A percentile compares a stretch with the other conserved stretches of the same genome.
These are phyloP conservation scores for Gymnopithys bicolor DNA, from an alignment of 2,797 vertebrate genomes.

Conservation along the genomic window DNA sequence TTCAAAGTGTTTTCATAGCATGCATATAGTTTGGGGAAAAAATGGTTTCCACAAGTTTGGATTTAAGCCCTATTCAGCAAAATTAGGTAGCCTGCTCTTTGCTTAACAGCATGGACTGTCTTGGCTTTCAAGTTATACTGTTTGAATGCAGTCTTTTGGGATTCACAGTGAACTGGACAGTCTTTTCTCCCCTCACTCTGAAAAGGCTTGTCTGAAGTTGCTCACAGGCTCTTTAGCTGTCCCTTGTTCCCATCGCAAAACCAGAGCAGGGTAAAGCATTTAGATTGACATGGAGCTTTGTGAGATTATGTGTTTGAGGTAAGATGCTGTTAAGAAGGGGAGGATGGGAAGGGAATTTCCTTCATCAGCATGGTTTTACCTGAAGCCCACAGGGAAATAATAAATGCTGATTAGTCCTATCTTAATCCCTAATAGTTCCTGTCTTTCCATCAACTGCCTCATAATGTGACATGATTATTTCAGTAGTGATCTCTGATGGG, in stretches of 20 bases:
- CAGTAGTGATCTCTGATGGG: neutral
- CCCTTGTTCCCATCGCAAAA: neutral
- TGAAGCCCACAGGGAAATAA: neutral
- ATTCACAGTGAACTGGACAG: neutral
- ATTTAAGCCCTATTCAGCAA: neutral
- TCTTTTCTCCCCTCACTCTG: neutral
- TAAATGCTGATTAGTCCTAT: constrained; percentile 1
- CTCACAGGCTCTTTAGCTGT: neutral
- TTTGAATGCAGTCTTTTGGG: neutral
- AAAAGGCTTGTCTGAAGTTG: neutral
- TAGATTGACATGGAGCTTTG: neutral
- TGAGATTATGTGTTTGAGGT: neutral
- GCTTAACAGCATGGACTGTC: neutral
- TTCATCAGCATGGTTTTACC: neutral
- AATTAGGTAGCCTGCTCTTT: neutral
- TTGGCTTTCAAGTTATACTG: neutral
- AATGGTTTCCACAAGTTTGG: neutral
- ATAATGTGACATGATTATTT: neutral
- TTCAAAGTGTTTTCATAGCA: neutral
- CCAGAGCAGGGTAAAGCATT: neutral
- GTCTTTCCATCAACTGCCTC: neutral
- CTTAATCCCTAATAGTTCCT: constrained; percentile 16
- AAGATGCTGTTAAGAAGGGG: neutral
- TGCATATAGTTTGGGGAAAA: neutral
- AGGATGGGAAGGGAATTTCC: constrained; percentile 38